phyloP scores from a whole-genome alignment of 1,140 invertebrate species.

The Drosophila busckii region DNA sequence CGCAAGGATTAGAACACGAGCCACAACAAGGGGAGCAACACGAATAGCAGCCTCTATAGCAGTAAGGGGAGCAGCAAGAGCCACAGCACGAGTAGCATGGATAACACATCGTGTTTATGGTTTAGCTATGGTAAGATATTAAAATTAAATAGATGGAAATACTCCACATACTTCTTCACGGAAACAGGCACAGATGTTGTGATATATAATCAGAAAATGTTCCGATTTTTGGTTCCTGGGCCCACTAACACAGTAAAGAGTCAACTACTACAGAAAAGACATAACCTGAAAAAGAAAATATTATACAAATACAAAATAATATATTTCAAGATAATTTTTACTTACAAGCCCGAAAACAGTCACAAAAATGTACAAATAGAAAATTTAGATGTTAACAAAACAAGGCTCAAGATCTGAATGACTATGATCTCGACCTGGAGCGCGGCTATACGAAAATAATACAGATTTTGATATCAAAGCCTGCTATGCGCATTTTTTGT shows the following conservation, averaged over 20 bases:
- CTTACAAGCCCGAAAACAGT: constrained; percentile 2
- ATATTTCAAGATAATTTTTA: neutral
- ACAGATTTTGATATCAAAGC: neutral
- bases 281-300: neutral
- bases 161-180: no score
- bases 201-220: no score
- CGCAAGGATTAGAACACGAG: constrained; percentile 1
- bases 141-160: no score
- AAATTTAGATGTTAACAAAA: neutral
- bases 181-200: constrained; percentile 1
- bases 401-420: constrained; percentile 1
- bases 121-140: no score
- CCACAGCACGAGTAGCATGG: constrained; percentile 22
- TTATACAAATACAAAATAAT: no score
- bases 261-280: neutral
- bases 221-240: no score
- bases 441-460: neutral
- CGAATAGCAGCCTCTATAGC: constrained; percentile 12
- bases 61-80: constrained; percentile 6
- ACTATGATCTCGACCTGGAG: neutral
- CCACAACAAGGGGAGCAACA: constrained; percentile 11
- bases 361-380: constrained; percentile 6
- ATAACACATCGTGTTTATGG: no score
- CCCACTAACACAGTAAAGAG: neutral
- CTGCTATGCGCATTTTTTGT: constrained; percentile 1